Base-by-base conservation (phyloP, 2,888 invertebrate genomes). In the Euclidia mi region DNA sequence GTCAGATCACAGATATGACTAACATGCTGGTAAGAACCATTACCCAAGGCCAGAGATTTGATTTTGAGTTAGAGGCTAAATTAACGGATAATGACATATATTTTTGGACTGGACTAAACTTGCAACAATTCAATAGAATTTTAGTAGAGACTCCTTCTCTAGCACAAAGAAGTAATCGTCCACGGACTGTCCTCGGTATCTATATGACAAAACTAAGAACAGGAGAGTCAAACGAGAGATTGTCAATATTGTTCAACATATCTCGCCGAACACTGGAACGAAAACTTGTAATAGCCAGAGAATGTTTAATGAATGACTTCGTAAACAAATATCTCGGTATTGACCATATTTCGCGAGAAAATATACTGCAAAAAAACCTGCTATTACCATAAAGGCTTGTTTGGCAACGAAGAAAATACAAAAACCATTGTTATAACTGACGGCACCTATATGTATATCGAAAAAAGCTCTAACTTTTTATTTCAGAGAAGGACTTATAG, bases 151-250 rank as follows among this genome's bases (percentile, higher is more conserved):
- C 44, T 3, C 28, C 44, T 17, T 35, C 37, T 10, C 44, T 44
- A 17, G 29, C 37, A 35, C 17, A 35, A 44, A 37, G 15, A 25
- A 29, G 14, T 41, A 51, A 18, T 14, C 43, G 17, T 50, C 34
- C 42, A 15, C 41, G 50, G 17, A 38, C 42, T 18, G 44, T 44
- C 14, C 43, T 51, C 6, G 51, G 51, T 10, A 31, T 41, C 15
- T 44, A 51, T 37, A 25, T 51, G 37, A 35, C 51, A 35, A 51
- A 51, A 51, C 17, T 51, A 35, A 14, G 50, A 32, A 41, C 32
- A 32, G 50, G 50, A 34, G 41, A 50, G 18, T 17, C 41, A 18
- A 42, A 50, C 15, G 50, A 50, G 28, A 15, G 50, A 42, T 34
- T 50, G 32, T 12, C 48, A 20, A 48, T 17, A 25, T 29, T 48